Evolutionary conservation across 2,113 vertebrate genomes (phyloP).

Genomic region (Perca schrenkii): DNA sequence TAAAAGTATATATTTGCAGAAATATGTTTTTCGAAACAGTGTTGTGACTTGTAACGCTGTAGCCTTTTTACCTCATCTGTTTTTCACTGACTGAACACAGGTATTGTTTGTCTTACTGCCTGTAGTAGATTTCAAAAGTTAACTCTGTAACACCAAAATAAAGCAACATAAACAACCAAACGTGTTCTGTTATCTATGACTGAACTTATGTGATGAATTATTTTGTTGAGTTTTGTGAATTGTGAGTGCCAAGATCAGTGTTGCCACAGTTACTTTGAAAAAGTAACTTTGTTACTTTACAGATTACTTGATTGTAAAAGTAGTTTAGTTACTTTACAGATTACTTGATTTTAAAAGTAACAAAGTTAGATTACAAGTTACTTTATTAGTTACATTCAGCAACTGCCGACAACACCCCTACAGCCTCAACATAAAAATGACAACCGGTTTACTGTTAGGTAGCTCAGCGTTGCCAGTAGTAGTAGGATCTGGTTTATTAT

Average conservation of each 20-base stretch:
- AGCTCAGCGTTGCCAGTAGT: no score
- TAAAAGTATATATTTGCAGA: slow-evolving; percentile 92
- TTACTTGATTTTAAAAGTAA: no score
- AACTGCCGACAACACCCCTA: no score
- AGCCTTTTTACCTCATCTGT: slow-evolving; percentile 88
- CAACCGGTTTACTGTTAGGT: no score
- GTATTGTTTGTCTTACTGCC: slow-evolving; percentile 81
- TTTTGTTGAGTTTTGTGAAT: background rate
- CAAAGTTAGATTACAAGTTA: no score
- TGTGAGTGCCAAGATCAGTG: background rate
- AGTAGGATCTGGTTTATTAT: no score
- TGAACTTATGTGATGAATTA: background rate
- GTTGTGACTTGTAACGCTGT: slow-evolving; percentile 87
- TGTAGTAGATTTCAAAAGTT: slow-evolving; percentile 89
- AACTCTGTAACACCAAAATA: slow-evolving; percentile 91
- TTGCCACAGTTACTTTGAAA: no score
- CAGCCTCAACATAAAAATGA: no score
- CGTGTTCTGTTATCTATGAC: background rate
- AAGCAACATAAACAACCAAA: slow-evolving; percentile 70
- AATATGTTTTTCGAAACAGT: slow-evolving; percentile 82
- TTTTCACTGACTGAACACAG: slow-evolving; percentile 87
- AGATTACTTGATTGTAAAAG: no score
- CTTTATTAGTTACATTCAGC: no score
- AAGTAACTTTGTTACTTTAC: no score
- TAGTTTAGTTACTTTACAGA: no score